Conservation (phyloP, 2,888 invertebrate species). For the Malachius bipustulatus region DNA sequence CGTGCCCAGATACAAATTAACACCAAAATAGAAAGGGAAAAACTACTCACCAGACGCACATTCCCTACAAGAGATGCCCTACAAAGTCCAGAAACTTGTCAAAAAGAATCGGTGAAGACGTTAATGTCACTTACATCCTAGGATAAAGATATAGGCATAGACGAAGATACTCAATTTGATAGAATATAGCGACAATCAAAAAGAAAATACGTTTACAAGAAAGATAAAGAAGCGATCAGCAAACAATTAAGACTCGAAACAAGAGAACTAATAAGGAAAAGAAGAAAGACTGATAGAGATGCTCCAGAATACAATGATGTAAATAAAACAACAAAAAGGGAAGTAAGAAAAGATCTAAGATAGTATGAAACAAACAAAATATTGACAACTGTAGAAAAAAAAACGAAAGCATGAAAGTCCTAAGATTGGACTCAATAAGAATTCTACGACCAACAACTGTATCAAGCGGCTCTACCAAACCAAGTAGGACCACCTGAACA, state of each 20-base stretch:
- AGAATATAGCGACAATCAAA: constrained; percentile 5
- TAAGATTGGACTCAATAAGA: not conserved
- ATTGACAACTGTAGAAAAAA: too few species aligned
- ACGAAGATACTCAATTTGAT: constrained; percentile 3
- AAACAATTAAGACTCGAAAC: constrained; percentile 6
- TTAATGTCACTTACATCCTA: constrained; percentile 4
- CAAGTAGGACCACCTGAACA: constrained; percentile 6
- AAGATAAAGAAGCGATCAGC: constrained; percentile 5
- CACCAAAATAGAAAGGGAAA: constrained; percentile 8
- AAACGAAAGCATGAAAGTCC: too few species aligned
- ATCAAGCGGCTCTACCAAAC: constrained; percentile 5
- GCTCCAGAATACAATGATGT: constrained; percentile 6
- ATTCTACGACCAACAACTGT: constrained; percentile 3
- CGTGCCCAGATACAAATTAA: constrained; percentile 10
- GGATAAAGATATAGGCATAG: not conserved
- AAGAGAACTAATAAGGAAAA: constrained; percentile 6
- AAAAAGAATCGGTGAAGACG: constrained; percentile 6
- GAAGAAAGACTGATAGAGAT: constrained; percentile 8
- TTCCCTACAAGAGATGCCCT: constrained; percentile 7
- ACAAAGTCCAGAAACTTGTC: constrained; percentile 6
- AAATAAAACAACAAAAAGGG: constrained; percentile 6
- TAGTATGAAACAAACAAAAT: too few species aligned
- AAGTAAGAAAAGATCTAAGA: constrained; percentile 5
- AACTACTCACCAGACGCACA: constrained; percentile 10
- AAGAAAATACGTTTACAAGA: too few species aligned